Evolutionary conservation across 2,797 vertebrate species (phyloP).

Genomic region (Setipinna tenuifilis): DNA sequence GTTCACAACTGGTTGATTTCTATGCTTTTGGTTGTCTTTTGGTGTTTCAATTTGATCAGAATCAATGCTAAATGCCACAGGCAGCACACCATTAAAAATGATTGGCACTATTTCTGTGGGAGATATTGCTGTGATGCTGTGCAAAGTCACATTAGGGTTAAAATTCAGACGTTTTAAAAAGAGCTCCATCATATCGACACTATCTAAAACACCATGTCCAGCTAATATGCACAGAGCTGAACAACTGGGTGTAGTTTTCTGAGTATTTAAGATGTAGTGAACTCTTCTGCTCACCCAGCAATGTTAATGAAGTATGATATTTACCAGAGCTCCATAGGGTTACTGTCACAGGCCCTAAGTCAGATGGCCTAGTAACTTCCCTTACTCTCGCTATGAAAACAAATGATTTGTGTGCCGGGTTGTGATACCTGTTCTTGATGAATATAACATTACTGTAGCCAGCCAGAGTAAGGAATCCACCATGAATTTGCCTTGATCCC

Average conservation of each 20-base stretch:
- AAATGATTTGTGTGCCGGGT: neutral
- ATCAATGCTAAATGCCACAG: neutral
- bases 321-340: neutral
- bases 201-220: neutral
- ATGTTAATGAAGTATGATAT: neutral
- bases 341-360: neutral
- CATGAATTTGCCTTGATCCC: neutral
- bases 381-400: neutral
- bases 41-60: slow-evolving; percentile 1
- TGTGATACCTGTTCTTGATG: neutral
- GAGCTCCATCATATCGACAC: neutral
- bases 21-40: neutral
- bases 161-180: neutral
- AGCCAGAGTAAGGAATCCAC: neutral
- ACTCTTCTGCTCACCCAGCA: neutral
- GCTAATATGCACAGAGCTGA: neutral
- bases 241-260: neutral
- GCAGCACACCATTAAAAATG: neutral
- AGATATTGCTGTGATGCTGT: neutral
- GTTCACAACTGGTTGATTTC: neutral
- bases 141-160: neutral
- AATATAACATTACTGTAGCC: neutral
- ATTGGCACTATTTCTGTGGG: neutral
- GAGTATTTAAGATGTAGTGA: neutral
- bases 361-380: neutral